Conservation (phyloP, 2,888 invertebrate genomes). For the Heliconius sara region DNA sequence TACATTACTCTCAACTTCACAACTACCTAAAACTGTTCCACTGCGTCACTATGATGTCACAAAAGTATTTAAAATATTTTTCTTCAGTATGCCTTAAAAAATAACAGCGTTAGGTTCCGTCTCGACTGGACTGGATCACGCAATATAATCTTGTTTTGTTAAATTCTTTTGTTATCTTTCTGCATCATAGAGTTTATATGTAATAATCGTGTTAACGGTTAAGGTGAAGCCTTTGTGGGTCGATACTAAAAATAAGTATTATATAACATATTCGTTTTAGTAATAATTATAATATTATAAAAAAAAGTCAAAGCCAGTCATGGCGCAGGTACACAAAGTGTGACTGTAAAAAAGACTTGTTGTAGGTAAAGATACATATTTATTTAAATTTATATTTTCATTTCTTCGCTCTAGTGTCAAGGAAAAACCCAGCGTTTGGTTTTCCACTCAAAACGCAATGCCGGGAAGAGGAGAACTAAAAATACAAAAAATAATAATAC, state of each 20-base stretch:
- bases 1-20: not conserved
- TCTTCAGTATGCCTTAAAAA: not conserved
- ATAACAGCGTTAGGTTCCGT: not conserved
- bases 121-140: not conserved
- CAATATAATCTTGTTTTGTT: not conserved
- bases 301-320: not conserved
- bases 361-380: not conserved
- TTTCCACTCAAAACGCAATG: no score
- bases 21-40: not conserved
- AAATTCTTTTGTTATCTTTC: slow-evolving; percentile 17
- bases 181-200: slow-evolving; percentile 4
- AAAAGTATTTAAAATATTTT: not conserved
- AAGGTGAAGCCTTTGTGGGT: not conserved
- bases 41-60: not conserved
- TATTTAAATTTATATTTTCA: not conserved
- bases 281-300: not conserved
- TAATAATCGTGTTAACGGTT: slow-evolving; percentile 4
- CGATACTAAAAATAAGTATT: not conserved
- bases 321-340: not conserved
- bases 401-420: not conserved
- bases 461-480: no score
- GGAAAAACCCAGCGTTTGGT: no score
- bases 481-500: no score
- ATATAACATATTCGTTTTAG: not conserved
- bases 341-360: no score